Evolutionary conservation across 2,113 vertebrate genomes (phyloP), one percentile per base, ranked within the genome.

Genomic region (Sterna hirundo): DNA sequence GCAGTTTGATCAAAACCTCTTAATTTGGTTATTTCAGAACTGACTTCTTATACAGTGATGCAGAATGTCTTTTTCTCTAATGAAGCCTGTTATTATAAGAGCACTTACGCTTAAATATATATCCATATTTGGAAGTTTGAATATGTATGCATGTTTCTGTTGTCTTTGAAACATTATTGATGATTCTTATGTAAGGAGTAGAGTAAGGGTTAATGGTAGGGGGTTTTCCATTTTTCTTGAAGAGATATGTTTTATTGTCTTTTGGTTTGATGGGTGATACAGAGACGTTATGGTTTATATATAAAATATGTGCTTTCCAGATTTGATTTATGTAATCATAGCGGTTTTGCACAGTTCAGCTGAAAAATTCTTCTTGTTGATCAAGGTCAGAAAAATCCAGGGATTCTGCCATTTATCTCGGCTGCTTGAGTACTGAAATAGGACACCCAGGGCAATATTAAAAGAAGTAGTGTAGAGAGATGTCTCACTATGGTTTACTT

Each of bases 311-410:
- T 82, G 57, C 91, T 97, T 96, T 95, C 91, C 87, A 91, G 88
- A 46, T 46, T 40, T 96, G 96, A 98, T 98, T 98, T 95, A 97
- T 93, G 83, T 86, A 90, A 91, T 94, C 82, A 82, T 46, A 69
- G 87, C n/a, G 71, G 58, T 97, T 98, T 93, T 98, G 96, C 94
- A 97, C 82, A 62, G 70, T 96, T 98, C 95, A 98, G 96, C 95
- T 97, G 94, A 97, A 97, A 96, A 97, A 91, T 91, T 97, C 51
- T 94, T 96, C 57, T 51, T 96, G 80, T 96, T 97, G 95, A 96
- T 97, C 88, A 96, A 98, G 96, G 94, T 98, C 97, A 97, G 91
- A 92, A 85, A 88, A 93, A 93, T 72, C 32, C 64, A 38, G 44
- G 51, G 74, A 76, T 94, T 93, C 86, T 95, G 54, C 81, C 92